These are phyloP conservation scores for Caenorhabditis sp. DNA, from an alignment of 2,888 invertebrate genomes.

Conservation along the genomic window DNA sequence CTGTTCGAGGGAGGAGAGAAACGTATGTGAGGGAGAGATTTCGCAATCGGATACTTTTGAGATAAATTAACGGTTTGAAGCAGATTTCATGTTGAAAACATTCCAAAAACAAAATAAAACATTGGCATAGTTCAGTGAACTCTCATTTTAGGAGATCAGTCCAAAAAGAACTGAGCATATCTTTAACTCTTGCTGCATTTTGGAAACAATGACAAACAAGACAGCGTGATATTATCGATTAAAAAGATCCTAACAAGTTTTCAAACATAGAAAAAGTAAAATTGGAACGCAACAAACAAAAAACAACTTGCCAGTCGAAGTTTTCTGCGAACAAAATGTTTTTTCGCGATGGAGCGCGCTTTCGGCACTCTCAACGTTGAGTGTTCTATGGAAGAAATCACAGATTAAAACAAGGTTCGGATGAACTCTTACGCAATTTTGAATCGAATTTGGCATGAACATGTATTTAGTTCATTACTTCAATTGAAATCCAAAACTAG, in stretches of 20 bases:
- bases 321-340: constrained; percentile 43
- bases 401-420: constrained; percentile 17
- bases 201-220: too few relatives aligned
- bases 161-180: too few relatives aligned
- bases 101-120: not conserved
- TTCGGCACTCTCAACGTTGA: constrained; percentile 21
- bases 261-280: constrained; percentile 6
- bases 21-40: constrained; percentile 27
- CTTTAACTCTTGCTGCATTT: too few relatives aligned
- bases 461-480: too few relatives aligned
- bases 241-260: constrained; percentile 20
- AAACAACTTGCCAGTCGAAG: constrained; percentile 18
- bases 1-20: constrained; percentile 29
- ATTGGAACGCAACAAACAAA: constrained; percentile 30
- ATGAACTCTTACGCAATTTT: not conserved
- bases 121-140: too few relatives aligned
- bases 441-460: not conserved
- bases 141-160: too few relatives aligned
- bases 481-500: too few relatives aligned
- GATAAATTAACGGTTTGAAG: not conserved
- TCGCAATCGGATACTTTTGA: constrained; percentile 40
- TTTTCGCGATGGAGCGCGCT: constrained; percentile 40
- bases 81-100: not conserved
- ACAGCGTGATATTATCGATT: not conserved
- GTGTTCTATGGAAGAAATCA: constrained; percentile 54